Base-by-base conservation (phyloP, 2,888 invertebrate species). In the Oscheius myriophilus region DNA sequence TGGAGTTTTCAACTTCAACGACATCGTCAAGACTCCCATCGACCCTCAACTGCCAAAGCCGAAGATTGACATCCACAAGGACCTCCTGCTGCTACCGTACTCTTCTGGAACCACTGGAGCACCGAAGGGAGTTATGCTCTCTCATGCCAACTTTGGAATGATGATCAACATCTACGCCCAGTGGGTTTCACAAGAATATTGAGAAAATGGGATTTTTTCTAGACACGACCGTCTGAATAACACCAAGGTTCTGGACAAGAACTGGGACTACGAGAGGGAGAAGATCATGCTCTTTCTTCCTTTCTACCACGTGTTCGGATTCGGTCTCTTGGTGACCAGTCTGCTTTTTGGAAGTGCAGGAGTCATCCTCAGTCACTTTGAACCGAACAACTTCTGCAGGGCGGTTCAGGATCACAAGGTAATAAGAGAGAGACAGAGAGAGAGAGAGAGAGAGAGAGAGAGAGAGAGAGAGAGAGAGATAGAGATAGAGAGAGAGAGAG, bases 251-350 rank as follows among this genome's bases (percentile, higher is more conserved):
- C 45, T 78, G n/a, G 78, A 78, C 42, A 62, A 67, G 9, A 78
- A 80, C 54, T 80, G 80, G 80, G 71, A 78, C 57, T 57, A 63
- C 23, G 74, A 75, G 49, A 71, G 70, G 55, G 76, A 85, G 64
- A 67, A 66, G 23, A 61, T 76, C 14, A 58, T 82, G 14, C 74
- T 82, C 11, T 74, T 85, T 57, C 76, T 85, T 21, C 85, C 85
- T n/a, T 82, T 84, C 71, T 85, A 85, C 51, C 85, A 85, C 67
- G 80, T 83, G 54, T 85, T 82, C 55, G 85, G 85, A 51, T 79
- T 83, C 59, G 77, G 78, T 23, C 70, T 78, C 1, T 67, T 80
- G 26, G 73, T 70, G 25, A 68, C 70, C 23, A 68, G 68, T 55
- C 64, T 80, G 14, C 55, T 80, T 18, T 73, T 71, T n/a, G 79